These are phyloP conservation scores for Falco peregrinus DNA, from an alignment of 2,797 vertebrate species.

Conservation along the genomic window DNA sequence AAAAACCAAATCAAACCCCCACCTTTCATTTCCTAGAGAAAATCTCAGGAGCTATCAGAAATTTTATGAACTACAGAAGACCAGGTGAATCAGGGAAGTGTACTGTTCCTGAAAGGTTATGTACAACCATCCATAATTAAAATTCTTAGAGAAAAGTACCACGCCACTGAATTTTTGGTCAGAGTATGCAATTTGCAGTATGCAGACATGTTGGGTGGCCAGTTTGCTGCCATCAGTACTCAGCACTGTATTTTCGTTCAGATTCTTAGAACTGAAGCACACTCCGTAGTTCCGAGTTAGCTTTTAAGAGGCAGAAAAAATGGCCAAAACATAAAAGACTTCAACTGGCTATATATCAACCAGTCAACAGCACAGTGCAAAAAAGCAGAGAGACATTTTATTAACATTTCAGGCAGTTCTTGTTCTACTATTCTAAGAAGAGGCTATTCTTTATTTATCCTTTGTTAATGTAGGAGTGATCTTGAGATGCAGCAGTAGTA, in stretches of 20 bases:
- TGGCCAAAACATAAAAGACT: neutral
- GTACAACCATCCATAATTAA: neutral
- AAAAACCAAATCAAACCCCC: accelerated
- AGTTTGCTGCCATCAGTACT: neutral
- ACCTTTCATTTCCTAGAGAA: neutral
- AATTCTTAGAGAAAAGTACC: neutral
- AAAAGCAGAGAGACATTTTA: neutral
- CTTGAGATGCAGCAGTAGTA: neutral
- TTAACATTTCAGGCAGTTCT: neutral
- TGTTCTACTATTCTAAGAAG: neutral
- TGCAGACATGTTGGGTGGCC: neutral
- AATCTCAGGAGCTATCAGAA: neutral
- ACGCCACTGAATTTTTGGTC: neutral
- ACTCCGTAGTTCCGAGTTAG: neutral
- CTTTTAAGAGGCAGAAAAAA: neutral
- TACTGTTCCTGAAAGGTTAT: neutral
- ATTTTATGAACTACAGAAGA: neutral
- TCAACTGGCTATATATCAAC: neutral
- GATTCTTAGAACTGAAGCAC: neutral
- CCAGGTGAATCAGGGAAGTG: neutral
- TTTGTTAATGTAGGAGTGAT: neutral
- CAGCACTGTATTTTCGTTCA: neutral
- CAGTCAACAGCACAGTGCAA: neutral
- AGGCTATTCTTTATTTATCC: neutral
- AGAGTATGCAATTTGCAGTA: neutral